These are phyloP conservation scores for Diadema setosum DNA, from an alignment of 35 echinoderm and acorn worm species.

Conservation along the genomic window DNA sequence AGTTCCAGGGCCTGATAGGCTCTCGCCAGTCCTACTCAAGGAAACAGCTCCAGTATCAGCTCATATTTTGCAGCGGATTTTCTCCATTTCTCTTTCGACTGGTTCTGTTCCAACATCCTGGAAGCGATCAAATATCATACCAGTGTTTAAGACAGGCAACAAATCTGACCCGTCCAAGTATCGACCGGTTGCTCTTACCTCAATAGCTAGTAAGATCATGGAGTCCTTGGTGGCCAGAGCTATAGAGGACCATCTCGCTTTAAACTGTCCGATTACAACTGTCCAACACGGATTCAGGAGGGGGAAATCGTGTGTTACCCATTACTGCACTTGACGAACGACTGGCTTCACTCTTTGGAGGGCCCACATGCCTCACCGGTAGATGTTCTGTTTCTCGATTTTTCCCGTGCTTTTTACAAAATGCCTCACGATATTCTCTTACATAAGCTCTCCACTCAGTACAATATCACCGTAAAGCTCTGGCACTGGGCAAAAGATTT, in stretches of 20 bases:
- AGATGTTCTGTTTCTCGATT: conserved; percentile 15
- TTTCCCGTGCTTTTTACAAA: conserved; percentile 25
- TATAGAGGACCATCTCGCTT: background rate
- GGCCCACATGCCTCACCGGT: background rate
- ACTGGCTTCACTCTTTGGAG: background rate
- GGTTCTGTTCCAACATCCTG: background rate
- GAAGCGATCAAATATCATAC: background rate
- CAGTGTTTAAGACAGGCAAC: conserved; percentile 12
- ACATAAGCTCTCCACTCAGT: background rate
- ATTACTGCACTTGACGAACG: background rate
- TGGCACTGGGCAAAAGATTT: conserved; percentile 3
- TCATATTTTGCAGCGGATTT: background rate
- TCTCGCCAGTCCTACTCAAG: background rate
- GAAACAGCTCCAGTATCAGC: background rate
- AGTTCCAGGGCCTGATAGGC: background rate
- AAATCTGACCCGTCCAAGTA: background rate
- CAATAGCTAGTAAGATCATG: background rate
- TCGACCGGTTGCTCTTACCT: background rate
- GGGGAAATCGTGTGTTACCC: conserved; percentile 2
- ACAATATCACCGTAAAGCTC: background rate
- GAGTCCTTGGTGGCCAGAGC: background rate
- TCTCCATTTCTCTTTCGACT: background rate
- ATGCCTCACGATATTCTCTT: background rate
- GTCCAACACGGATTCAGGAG: conserved; percentile 8
- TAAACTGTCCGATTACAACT: background rate